Evolutionary conservation across 1,140 invertebrate genomes (phyloP).

Genomic region (Rhyacophila brunnea): DNA sequence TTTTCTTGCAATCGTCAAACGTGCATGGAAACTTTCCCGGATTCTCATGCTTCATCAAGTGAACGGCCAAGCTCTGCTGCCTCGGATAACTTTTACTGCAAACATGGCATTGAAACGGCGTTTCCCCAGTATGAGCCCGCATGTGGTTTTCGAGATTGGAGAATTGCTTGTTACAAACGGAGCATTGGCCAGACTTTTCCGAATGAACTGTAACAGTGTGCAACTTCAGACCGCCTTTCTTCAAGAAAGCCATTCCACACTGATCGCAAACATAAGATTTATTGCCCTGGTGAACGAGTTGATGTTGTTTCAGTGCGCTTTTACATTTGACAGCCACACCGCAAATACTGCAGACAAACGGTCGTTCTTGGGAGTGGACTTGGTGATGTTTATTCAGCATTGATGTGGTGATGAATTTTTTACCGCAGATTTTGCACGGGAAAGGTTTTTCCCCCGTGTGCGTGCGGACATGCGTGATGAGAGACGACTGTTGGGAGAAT

Average conservation of each 20-base stretch:
- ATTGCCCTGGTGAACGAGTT: constrained; percentile 43
- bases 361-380: constrained; percentile 64
- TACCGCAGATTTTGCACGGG: constrained; percentile 61
- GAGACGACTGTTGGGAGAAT: constrained; percentile 22
- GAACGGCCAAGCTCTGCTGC: constrained; percentile 44
- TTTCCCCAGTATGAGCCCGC: constrained; percentile 69
- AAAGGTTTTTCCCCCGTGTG: constrained; percentile 74
- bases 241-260: constrained; percentile 62
- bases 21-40: constrained; percentile 7
- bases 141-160: constrained; percentile 69
- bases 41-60: constrained; percentile 55
- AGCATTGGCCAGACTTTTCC: constrained; percentile 37
- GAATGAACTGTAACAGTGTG: constrained; percentile 29
- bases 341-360: constrained; percentile 68
- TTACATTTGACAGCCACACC: constrained; percentile 60
- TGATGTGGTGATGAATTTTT: constrained; percentile 57
- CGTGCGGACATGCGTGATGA: constrained; percentile 59
- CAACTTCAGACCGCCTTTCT: constrained; percentile 48
- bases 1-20: constrained; percentile 2
- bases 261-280: constrained; percentile 61
- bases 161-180: constrained; percentile 54
- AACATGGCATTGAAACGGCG: constrained; percentile 64
- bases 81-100: constrained; percentile 45
- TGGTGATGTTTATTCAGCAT: constrained; percentile 52
- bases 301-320: constrained; percentile 47